These are phyloP conservation scores for Pithys albifrons DNA, from an alignment of 2,113 vertebrate species.

Conservation along the genomic window DNA sequence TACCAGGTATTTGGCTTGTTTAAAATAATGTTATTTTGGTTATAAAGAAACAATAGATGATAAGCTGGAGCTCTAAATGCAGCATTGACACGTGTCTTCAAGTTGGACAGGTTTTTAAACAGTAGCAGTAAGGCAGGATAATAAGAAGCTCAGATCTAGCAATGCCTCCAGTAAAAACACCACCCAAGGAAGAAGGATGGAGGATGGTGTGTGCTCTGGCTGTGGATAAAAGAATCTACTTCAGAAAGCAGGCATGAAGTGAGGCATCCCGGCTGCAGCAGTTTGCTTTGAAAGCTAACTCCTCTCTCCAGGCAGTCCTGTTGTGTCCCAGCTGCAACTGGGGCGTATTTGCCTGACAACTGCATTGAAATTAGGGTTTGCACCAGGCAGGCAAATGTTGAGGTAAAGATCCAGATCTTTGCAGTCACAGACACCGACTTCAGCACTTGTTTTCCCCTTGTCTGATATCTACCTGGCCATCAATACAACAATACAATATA, in stretches of 20 bases:
- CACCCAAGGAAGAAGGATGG: slow-evolving; percentile 38
- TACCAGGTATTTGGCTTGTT: background rate
- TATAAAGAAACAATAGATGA: background rate
- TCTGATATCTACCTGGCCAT: background rate
- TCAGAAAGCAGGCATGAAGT: slow-evolving; percentile 45
- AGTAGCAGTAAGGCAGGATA: slow-evolving; percentile 33
- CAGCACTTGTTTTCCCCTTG: background rate
- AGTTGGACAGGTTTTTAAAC: slow-evolving; percentile 43
- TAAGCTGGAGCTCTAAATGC: background rate
- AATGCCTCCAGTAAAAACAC: slow-evolving; percentile 56
- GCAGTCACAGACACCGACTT: background rate
- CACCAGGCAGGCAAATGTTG: background rate
- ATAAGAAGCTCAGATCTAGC: background rate
- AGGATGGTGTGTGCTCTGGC: slow-evolving; percentile 60
- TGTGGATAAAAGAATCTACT: slow-evolving; percentile 58
- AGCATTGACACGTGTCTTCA: slow-evolving; percentile 20
- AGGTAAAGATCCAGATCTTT: background rate
- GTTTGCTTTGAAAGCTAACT: slow-evolving; percentile 48
- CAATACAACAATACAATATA: background rate
- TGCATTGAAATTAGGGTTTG: background rate
- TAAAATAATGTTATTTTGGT: background rate
- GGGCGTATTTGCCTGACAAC: background rate
- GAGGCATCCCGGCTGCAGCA: slow-evolving; percentile 33
- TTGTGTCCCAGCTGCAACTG: background rate
- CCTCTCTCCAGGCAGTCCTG: slow-evolving; percentile 30